Base-by-base conservation (phyloP, 37 sponge, comb jelly and placozoan genomes). In the Hormiphora californensis region DNA sequence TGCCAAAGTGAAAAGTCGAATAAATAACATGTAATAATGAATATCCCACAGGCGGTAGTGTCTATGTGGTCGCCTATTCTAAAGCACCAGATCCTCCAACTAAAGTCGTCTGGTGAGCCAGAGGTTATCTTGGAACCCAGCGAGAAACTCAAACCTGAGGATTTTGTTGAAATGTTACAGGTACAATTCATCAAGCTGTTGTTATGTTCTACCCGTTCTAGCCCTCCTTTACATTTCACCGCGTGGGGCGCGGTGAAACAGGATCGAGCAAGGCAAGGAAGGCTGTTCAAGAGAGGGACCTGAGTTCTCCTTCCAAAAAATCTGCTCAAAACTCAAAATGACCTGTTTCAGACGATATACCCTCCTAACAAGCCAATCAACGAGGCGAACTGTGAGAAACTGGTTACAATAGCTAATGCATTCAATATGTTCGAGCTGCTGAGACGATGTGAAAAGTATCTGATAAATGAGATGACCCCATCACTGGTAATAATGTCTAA, bases 331-430 rank as follows among this genome's bases (percentile, higher is more conserved):
- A n/a, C n/a, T n/a, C n/a, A n/a, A n/a, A n/a, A n/a, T n/a, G n/a
- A n/a, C n/a, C n/a, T n/a, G n/a, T n/a, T n/a, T n/a, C 67, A 65
- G 67, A 65, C 67, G 67, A 65, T 65, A 27, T 65, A 65, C 67
- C 67, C 67, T 1, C 67, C 67, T 0, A 65, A 65, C 67, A 65
- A 65, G 67, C 67, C 33, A 5, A 65, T 65, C 4, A 65, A 19
- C 17, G 67, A 65, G 37, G 3, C 1, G 3, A 65, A 65, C 36
- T 11, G 33, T 32, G 67, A 65, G 9, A 65, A 33, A 28, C 30
- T 65, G 36, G 67, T 32, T 9, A 65, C 34, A 7, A 28, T 65
- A 2, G 67, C 36, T 4, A 65, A 65, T 39, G 15, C 4, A 38
- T 32, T 65, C 37, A 27, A 32, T 28, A 65, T 65, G 37, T 65